These are phyloP conservation scores for Hemaris fuciformis DNA, from an alignment of 2,888 invertebrate genomes.

Conservation along the genomic window DNA sequence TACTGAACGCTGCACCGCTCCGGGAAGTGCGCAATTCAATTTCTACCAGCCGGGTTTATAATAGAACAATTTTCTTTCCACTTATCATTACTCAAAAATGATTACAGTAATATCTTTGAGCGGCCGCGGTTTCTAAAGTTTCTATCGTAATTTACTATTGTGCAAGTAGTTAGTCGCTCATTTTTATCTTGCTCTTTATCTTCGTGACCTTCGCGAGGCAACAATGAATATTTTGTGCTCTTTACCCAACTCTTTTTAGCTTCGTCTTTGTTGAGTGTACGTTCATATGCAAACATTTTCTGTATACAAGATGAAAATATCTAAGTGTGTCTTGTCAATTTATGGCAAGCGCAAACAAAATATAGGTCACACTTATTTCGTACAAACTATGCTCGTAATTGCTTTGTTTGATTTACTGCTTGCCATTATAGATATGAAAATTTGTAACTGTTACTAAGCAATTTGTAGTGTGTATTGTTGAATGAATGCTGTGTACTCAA, in stretches of 20 bases:
- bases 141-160: constrained; percentile 19
- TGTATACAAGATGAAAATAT: neutral
- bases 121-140: constrained; percentile 16
- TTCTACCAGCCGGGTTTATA: constrained; percentile 28
- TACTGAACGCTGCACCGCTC: constrained; percentile 36
- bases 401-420: constrained; percentile 1
- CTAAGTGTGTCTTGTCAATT: neutral
- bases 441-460: neutral
- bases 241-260: neutral
- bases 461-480: neutral
- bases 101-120: constrained; percentile 19
- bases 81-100: constrained; percentile 24
- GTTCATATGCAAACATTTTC: neutral
- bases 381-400: neutral
- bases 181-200: constrained; percentile 33
- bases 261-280: neutral
- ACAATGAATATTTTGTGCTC: constrained; percentile 35
- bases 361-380: neutral
- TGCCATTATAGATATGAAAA: constrained; percentile 5
- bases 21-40: constrained; percentile 42
- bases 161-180: constrained; percentile 24
- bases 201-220: constrained; percentile 40
- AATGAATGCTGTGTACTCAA: constrained; percentile 1
- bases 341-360: constrained; percentile 1
- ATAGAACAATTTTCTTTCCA: constrained; percentile 21